Evolutionary conservation across 30 jellyfish, hydroid and myxozoan genomes (phyloP).

Genomic region (Turritopsis dohrnii): DNA sequence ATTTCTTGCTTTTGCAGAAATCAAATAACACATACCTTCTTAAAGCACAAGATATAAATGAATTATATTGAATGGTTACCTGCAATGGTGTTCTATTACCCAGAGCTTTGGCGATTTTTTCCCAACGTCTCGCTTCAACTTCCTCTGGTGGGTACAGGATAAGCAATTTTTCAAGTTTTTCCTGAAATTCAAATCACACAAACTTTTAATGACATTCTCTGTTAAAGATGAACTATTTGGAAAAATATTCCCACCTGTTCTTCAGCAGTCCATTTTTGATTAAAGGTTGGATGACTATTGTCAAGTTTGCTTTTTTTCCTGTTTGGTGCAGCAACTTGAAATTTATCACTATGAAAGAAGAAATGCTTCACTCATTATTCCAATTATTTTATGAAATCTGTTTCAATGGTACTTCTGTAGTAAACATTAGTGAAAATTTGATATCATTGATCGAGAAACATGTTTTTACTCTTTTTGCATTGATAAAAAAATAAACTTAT

Average conservation of each 20-base stretch:
- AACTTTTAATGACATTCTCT: not conserved
- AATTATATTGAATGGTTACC: conserved; percentile 25
- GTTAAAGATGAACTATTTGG: not conserved
- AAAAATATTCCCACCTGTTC: conserved; percentile 51
- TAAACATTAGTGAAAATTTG: too few relatives aligned
- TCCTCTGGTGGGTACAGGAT: conserved; percentile 88
- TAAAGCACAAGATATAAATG: too few relatives aligned
- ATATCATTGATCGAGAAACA: too few relatives aligned
- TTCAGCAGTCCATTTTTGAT: conserved; percentile 77
- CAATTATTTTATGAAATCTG: too few relatives aligned
- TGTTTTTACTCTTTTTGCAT: too few relatives aligned
- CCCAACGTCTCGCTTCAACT: conserved; percentile 89
- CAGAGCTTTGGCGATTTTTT: conserved; percentile 83
- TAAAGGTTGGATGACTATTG: conserved; percentile 43
- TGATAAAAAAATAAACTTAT: too few relatives aligned
- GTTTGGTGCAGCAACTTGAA: not conserved
- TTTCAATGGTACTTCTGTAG: too few relatives aligned
- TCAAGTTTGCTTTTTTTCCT: conserved; percentile 18
- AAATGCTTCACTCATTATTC: too few relatives aligned
- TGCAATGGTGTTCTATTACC: conserved; percentile 84
- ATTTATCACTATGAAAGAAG: not conserved
- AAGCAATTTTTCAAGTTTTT: conserved; percentile 62
- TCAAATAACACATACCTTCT: too few relatives aligned
- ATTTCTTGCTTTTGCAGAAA: too few relatives aligned
- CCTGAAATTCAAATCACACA: conserved; percentile 24